Base-by-base conservation (phyloP, 1,140 invertebrate species). In the Drosophila pallidifrons region DNA sequence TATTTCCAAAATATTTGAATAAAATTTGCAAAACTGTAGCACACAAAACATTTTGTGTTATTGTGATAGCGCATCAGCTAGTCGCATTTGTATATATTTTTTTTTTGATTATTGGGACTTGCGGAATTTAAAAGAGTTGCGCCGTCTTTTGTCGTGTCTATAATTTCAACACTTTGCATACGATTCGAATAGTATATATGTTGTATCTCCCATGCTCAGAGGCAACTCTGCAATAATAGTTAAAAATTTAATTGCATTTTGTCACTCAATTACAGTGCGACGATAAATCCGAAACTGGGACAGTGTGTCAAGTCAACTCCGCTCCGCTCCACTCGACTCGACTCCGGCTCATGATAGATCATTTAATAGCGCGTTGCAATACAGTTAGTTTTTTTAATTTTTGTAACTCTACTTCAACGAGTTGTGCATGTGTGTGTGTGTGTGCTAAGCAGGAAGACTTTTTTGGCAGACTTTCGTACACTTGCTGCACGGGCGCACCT, bases 181-280 rank as follows among this genome's bases (percentile, higher is more conserved):
- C 32, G 43, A 60, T 60, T 47, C n/a, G 43, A 47, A 59, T 45
- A 58, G 20, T 25, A 3, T 8, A 38, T 38, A 1, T 6, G 8
- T 25, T 4, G 13, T 35, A 52, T 52, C 20, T 46, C 16, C 20
- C 59, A 35, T 46, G 15, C 49, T 7, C 13, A 28, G 28, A 38
- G 43, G 41, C 51, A 15, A 52, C 28, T 32, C 45, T 6, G 63
- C 70, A 49, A 63, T 52, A 57, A 67, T 80, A 65, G 77, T 80
- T 52, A 76, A 61, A 71, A 38, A 71, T 85, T 85, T 85, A 85
- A 85, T 85, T 85, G 77, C 81, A 75, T 80, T 83, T 83, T 85
- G 77, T 80, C 74, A 83, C 81, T 83, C 81, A 79, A 81, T 80
- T 88, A 83, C 71, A 52, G 54, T 15, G 72, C 66, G 45, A 47